Evolutionary conservation across 1,140 invertebrate species (phyloP), one percentile per base, ranked within the genome.

Genomic region (Drosophila nebulosa): DNA sequence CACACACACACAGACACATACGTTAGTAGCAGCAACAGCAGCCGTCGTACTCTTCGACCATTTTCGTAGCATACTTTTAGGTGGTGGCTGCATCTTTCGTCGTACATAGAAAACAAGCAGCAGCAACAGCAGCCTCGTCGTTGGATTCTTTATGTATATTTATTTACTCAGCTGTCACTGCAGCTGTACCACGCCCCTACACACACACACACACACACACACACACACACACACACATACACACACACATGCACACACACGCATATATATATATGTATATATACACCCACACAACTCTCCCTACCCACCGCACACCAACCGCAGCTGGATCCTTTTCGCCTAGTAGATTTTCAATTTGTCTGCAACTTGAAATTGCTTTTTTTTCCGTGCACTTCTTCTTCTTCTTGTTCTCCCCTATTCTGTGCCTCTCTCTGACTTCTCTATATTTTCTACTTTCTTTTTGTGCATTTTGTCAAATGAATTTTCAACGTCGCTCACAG

Each of bases 381-480:
- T 46, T 46, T 21, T 10, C 6, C 16, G 0, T 32, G 30, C 30
- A 9, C 39, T 46, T 46, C 18, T 46, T 46, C 9, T 46, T 32
- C 0, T n/a, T 12, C 30, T 32, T 1, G 9, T 3, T 10, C 30
- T 3, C 4, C 24, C 4, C 24, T 24, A 2, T 24, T 24, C 24
- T 24, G 2, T 24, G 2, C 4, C 9, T 32, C 9, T 32, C 30
- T 4, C 30, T n/a, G n/a, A n/a, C n/a, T n/a, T 9, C 39, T 9
- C 0, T 18, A 7, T 42, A 6, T 42, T 42, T 9, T 21, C 16
- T 46, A 46, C 0, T 21, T 46, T 21, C 39, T 46, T 46, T 88
- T 83, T 89, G 79, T 89, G 78, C 83, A 88, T 88, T 88, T 88
- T 88, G 83, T 88, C 83, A 88, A 88, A 88, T 88, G 83, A 88